phyloP scores from a whole-genome alignment of 2,113 vertebrate genomes.

The Eurystomus gularis region DNA sequence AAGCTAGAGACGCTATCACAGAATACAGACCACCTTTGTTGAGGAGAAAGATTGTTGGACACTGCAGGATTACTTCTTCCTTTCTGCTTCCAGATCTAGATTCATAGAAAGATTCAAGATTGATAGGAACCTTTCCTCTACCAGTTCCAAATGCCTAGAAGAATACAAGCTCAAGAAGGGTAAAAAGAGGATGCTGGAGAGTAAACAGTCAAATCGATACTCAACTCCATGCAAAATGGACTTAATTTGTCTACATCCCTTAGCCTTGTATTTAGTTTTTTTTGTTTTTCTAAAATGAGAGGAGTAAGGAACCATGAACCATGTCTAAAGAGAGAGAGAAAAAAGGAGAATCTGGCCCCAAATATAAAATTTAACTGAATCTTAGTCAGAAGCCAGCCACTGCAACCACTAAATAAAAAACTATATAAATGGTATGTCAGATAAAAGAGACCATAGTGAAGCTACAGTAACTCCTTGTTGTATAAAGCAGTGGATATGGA shows the following conservation, averaged over 20 bases:
- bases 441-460: background rate
- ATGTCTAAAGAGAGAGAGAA: background rate
- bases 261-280: background rate
- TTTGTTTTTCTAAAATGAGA: background rate
- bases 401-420: background rate
- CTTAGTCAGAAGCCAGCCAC: background rate
- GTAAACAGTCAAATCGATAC: background rate
- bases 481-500: background rate
- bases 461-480: background rate
- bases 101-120: too few species aligned
- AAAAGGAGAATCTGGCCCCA: background rate
- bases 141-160: background rate
- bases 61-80: too few species aligned
- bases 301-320: background rate
- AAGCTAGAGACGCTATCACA: background rate
- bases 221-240: background rate
- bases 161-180: background rate
- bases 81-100: too few species aligned
- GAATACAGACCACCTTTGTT: accelerated
- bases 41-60: too few species aligned
- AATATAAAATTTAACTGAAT: background rate
- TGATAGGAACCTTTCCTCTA: background rate
- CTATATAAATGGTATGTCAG: background rate
- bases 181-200: background rate
- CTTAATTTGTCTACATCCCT: background rate